These are phyloP conservation scores for Lithobates sylvaticus DNA, from an alignment of 2,797 vertebrate genomes.

Conservation along the genomic window DNA sequence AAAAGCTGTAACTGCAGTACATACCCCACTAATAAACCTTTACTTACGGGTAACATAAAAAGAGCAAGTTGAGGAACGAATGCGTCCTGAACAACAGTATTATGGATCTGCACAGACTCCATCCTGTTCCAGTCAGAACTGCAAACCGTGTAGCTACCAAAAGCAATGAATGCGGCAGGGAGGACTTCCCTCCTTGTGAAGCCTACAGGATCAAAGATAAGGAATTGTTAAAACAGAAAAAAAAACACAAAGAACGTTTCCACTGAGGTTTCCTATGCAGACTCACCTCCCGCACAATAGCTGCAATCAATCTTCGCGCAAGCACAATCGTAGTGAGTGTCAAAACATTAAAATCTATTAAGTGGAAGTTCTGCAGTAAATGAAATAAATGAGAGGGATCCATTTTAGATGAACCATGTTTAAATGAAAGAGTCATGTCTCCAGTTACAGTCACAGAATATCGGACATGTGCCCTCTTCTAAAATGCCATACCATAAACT, in stretches of 20 bases:
- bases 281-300: constrained; percentile 95
- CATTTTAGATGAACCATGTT: too few species aligned
- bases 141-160: constrained; percentile 93
- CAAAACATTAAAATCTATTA: constrained; percentile 98
- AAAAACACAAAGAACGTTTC: background rate
- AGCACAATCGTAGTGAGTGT: constrained; percentile 93
- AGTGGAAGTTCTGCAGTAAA: constrained; percentile 91
- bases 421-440: too few species aligned
- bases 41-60: constrained; percentile 98
- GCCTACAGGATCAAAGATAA: constrained; percentile 77
- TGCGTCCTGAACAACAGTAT: constrained; percentile 96
- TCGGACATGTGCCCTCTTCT: too few species aligned
- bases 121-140: constrained; percentile 93
- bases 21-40: background rate
- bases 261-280: background rate
- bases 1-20: too few species aligned
- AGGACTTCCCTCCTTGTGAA: constrained; percentile 92
- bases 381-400: background rate
- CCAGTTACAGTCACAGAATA: too few species aligned
- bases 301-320: constrained; percentile 91
- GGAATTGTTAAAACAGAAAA: background rate
- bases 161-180: constrained; percentile 91
- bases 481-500: too few species aligned
- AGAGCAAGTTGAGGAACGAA: constrained; percentile 95
- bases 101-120: constrained; percentile 93